These are phyloP conservation scores for Rhinopomastus cyanomelas DNA, from an alignment of 2,113 vertebrate genomes.

Conservation along the genomic window DNA sequence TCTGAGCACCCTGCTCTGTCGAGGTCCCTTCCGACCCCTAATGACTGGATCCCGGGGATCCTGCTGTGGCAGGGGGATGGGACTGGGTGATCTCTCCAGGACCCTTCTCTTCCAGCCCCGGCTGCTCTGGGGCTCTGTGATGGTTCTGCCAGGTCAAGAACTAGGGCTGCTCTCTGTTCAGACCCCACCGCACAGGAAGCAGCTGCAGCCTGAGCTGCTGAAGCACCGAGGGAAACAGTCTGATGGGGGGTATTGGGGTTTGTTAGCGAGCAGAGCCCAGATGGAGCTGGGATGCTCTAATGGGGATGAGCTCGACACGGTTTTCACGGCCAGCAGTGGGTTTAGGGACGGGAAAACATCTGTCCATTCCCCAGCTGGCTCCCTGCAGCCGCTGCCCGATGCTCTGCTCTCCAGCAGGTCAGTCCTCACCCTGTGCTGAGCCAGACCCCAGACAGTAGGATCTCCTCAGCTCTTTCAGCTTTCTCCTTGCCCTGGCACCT, in stretches of 20 bases:
- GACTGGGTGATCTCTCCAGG: too few species aligned
- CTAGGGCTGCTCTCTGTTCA: background rate
- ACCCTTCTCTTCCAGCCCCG: too few species aligned
- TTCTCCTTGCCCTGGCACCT: background rate
- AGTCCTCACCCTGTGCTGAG: background rate
- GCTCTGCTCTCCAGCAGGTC: too few species aligned
- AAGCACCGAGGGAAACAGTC: background rate
- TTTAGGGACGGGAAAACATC: slow-evolving; percentile 1
- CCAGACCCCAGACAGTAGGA: background rate
- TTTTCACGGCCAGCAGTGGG: background rate
- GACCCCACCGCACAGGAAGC: background rate
- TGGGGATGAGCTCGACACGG: background rate
- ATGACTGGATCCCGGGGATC: too few species aligned
- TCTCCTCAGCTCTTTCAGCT: background rate
- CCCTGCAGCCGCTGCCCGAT: background rate
- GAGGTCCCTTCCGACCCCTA: too few species aligned
- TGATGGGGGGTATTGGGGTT: background rate
- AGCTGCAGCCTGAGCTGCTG: background rate
- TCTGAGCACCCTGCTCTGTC: too few species aligned
- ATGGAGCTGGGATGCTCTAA: background rate
- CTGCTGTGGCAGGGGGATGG: too few species aligned
- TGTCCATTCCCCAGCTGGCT: background rate
- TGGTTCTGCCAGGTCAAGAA: background rate
- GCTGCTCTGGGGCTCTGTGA: too few species aligned
- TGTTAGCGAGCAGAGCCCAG: background rate